Evolutionary conservation across 2,113 vertebrate genomes (phyloP).

Genomic region (Sapayoa aenigma): DNA sequence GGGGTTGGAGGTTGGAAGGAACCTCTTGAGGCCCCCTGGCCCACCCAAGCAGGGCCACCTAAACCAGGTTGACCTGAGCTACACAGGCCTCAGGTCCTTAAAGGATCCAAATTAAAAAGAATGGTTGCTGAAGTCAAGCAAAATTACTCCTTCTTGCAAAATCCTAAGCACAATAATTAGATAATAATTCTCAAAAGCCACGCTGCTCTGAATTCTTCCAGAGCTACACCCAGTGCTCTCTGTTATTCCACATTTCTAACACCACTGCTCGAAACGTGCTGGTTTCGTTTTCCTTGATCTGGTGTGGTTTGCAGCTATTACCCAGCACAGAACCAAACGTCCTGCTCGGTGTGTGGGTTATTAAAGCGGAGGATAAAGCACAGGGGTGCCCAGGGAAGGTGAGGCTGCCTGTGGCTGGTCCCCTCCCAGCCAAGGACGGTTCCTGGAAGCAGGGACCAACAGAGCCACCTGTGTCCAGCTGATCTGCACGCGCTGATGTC

Average conservation of each 20-base stretch:
- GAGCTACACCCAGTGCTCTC: not conserved
- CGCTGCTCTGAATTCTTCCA: not conserved
- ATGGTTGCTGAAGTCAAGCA: not conserved
- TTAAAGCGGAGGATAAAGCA: not conserved
- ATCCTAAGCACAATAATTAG: not conserved
- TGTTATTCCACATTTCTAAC: not conserved
- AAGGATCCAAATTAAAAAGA: not conserved
- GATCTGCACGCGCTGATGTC: constrained; percentile 3
- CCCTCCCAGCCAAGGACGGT: not conserved
- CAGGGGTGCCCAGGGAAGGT: not conserved
- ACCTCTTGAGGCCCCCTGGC: not conserved
- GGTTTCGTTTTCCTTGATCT: not conserved
- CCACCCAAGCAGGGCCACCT: not conserved
- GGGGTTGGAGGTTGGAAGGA: not conserved
- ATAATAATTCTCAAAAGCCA: not conserved
- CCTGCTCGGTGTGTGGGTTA: not conserved
- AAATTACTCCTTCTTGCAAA: constrained; percentile 4
- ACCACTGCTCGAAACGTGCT: not conserved
- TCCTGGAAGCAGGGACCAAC: not conserved
- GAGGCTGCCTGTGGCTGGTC: not conserved
- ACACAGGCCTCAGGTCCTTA: not conserved
- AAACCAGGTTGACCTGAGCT: not conserved
- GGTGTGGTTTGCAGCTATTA: not conserved
- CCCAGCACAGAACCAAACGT: not conserved
- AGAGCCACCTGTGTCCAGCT: not conserved